Percentiles rank a stretch among this genome's conserved stretches.
Evolutionary conservation across 2,797 vertebrate species (phyloP).

Genomic region (Mus minutoides): DNA sequence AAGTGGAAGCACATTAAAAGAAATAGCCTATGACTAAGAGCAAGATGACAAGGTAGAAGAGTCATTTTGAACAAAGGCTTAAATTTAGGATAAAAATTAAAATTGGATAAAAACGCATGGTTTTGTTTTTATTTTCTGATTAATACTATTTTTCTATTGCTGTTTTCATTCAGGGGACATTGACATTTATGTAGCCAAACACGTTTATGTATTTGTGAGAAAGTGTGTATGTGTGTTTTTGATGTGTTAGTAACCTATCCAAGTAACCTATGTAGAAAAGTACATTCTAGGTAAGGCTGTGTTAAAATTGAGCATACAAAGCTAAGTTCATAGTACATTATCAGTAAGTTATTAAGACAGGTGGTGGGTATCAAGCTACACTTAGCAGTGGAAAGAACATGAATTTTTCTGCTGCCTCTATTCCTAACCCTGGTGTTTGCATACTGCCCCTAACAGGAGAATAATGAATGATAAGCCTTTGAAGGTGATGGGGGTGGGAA

Average conservation of each 20-base stretch:
- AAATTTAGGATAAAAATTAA: constrained; percentile 51
- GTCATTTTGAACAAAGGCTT: neutral
- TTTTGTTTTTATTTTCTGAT: neutral
- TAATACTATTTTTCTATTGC: neutral
- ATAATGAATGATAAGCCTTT: neutral
- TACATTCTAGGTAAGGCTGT: neutral
- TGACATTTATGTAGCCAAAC: neutral
- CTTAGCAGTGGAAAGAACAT: neutral
- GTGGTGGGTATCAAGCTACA: neutral
- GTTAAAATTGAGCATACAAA: neutral
- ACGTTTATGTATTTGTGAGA: neutral
- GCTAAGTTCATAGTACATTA: neutral
- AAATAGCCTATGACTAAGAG: neutral
- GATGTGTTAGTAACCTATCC: neutral
- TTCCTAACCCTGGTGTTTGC: neutral
- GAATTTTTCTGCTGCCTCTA: neutral
- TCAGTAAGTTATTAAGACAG: neutral
- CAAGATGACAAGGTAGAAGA: constrained; percentile 22
- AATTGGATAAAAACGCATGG: neutral
- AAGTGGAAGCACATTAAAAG: constrained; percentile 5
- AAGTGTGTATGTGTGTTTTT: neutral
- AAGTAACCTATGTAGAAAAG: neutral
- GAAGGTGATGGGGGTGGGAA: constrained; percentile 5
- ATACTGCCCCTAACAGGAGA: neutral
- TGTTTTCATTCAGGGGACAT: constrained; percentile 41